A percentile compares a stretch with the other conserved stretches of the same genome.
phyloP scores from a whole-genome alignment of 2,113 vertebrate species.

The Syngnathus floridae region DNA sequence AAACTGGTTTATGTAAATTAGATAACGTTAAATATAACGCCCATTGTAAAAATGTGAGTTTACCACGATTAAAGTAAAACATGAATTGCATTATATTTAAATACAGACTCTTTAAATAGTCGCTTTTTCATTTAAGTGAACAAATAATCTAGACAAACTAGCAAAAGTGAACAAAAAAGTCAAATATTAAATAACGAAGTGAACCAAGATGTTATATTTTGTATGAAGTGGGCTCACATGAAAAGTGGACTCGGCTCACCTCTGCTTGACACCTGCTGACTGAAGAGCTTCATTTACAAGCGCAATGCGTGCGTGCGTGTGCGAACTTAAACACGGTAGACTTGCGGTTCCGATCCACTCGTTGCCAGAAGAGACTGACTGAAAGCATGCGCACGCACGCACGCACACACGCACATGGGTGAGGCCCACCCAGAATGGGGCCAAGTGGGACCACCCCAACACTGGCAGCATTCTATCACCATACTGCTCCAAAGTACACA shows the following conservation, averaged over 20 bases:
- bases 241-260: neutral
- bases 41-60: too few species aligned
- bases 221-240: neutral
- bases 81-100: too few species aligned
- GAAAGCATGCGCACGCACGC: constrained; percentile 36
- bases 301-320: neutral
- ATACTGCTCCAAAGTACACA: neutral
- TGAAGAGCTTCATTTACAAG: neutral
- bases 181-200: neutral
- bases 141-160: too few species aligned
- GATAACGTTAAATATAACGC: too few species aligned
- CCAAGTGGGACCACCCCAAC: neutral
- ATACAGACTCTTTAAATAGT: too few species aligned
- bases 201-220: neutral
- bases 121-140: too few species aligned
- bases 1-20: too few species aligned
- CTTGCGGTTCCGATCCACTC: constrained; percentile 34
- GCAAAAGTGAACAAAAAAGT: neutral
- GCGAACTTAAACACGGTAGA: neutral
- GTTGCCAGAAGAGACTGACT: constrained; percentile 62
- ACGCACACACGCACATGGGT: constrained; percentile 20
- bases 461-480: neutral
- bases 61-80: too few species aligned
- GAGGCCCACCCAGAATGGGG: neutral
- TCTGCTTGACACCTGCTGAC: neutral